Percentiles rank a stretch among this genome's conserved stretches.
Conservation (phyloP, 2,113 vertebrate genomes). For the Phalacrocorax brasilianus region DNA sequence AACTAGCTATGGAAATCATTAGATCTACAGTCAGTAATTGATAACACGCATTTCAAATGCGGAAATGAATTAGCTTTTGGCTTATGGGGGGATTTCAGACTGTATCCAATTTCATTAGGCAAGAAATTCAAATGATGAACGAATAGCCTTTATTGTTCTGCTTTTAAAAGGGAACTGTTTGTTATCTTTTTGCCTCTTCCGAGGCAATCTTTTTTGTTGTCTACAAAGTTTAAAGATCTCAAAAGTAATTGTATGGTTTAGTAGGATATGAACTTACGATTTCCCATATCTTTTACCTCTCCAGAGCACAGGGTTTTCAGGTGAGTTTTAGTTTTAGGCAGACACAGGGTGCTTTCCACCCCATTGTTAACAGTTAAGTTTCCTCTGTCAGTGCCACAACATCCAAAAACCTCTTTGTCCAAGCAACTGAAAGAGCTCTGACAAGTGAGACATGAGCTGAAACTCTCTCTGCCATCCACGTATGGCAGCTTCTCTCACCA, state of each 20-base stretch:
- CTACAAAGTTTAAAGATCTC: neutral
- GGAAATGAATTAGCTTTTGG: constrained; percentile 57
- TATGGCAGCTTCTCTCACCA: fast-evolving
- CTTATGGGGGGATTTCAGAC: neutral
- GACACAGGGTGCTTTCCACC: neutral
- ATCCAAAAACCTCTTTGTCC: neutral
- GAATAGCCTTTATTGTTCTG: constrained; percentile 38
- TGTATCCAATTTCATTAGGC: constrained; percentile 60
- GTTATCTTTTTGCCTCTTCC: neutral
- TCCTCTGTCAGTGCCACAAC: neutral
- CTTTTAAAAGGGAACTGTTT: neutral
- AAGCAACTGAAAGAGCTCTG: neutral
- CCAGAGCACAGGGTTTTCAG: neutral
- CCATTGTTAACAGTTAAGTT: neutral
- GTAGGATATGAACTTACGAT: neutral
- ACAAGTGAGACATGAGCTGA: neutral
- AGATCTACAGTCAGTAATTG: constrained; percentile 57
- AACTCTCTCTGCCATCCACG: neutral
- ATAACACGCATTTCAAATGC: constrained; percentile 47
- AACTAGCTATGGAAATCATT: constrained; percentile 48
- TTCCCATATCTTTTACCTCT: neutral
- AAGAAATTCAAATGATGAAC: constrained; percentile 48
- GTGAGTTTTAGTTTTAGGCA: neutral
- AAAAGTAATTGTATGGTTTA: neutral
- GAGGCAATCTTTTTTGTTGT: neutral